phyloP scores from a whole-genome alignment of 2,113 vertebrate species.

The Sprattus sprattus region DNA sequence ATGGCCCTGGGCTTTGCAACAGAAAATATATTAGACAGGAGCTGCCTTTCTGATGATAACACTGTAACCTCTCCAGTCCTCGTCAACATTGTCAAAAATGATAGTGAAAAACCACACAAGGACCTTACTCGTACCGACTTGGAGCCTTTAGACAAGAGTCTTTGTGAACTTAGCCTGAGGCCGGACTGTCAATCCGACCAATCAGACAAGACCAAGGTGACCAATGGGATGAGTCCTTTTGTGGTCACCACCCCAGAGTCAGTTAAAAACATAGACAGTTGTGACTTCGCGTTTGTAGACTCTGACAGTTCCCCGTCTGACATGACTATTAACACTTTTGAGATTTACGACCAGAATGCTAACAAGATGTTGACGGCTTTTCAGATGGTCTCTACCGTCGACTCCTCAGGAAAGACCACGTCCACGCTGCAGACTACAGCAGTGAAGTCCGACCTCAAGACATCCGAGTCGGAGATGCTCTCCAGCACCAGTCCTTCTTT shows the following conservation, averaged over 20 bases:
- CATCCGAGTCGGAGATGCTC: conserved; percentile 29
- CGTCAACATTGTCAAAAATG: background rate
- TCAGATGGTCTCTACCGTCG: background rate
- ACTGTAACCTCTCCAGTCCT: background rate
- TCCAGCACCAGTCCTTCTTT: background rate
- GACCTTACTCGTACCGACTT: background rate
- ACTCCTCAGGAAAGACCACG: background rate
- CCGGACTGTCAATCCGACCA: background rate
- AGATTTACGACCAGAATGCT: conserved; percentile 21
- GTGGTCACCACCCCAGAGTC: conserved; percentile 57
- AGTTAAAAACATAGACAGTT: conserved; percentile 66
- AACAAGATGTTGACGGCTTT: conserved; percentile 10
- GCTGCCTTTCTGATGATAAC: background rate
- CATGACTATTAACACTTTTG: conserved; percentile 26
- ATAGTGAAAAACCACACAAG: background rate
- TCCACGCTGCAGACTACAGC: background rate
- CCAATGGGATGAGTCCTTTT: conserved; percentile 51
- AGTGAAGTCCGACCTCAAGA: background rate
- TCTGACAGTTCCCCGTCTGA: conserved; percentile 69
- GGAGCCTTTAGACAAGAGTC: conserved; percentile 9
- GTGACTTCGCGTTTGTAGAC: conserved; percentile 70
- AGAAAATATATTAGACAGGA: background rate
- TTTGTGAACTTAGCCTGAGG: conserved; percentile 10
- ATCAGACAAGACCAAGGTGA: background rate
- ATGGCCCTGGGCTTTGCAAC: background rate